These are phyloP conservation scores for Hydrotaea diabolus DNA, from an alignment of 2,888 invertebrate species.

Conservation along the genomic window DNA sequence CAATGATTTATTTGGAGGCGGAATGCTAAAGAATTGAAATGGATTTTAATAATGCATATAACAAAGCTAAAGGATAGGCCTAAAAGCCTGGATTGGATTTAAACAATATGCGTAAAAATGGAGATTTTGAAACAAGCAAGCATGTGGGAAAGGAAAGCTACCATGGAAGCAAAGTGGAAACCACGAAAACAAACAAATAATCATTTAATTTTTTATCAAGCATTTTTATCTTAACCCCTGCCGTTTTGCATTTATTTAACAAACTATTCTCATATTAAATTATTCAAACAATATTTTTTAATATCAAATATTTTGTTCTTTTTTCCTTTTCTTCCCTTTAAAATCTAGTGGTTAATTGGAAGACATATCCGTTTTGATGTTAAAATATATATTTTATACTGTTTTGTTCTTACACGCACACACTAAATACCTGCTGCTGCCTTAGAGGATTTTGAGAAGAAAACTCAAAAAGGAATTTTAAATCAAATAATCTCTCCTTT, in stretches of 20 bases:
- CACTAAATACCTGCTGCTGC: constrained; percentile 49
- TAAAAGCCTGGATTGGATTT: constrained; percentile 30
- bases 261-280: constrained; percentile 3
- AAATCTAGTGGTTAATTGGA: constrained; percentile 79
- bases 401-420: constrained; percentile 15
- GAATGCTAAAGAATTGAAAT: constrained; percentile 35
- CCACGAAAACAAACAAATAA: constrained; percentile 45
- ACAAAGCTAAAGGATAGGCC: neutral
- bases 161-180: constrained; percentile 29
- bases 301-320: constrained; percentile 44
- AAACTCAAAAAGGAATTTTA: constrained; percentile 46
- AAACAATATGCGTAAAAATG: constrained; percentile 22
- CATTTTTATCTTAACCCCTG: constrained; percentile 66
- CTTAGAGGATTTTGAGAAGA: constrained; percentile 46
- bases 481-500: constrained; percentile 40
- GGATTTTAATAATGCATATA: constrained; percentile 11
- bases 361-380: constrained; percentile 77
- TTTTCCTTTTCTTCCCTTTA: constrained; percentile 57
- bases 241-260: constrained; percentile 35
- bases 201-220: constrained; percentile 53
- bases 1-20: neutral
- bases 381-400: constrained; percentile 49
- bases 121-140: constrained; percentile 22
- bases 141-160: constrained; percentile 48
- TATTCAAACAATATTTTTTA: constrained; percentile 34